phyloP scores from a whole-genome alignment of 2,113 vertebrate species.

The Pomatorhinus ruficollis region DNA sequence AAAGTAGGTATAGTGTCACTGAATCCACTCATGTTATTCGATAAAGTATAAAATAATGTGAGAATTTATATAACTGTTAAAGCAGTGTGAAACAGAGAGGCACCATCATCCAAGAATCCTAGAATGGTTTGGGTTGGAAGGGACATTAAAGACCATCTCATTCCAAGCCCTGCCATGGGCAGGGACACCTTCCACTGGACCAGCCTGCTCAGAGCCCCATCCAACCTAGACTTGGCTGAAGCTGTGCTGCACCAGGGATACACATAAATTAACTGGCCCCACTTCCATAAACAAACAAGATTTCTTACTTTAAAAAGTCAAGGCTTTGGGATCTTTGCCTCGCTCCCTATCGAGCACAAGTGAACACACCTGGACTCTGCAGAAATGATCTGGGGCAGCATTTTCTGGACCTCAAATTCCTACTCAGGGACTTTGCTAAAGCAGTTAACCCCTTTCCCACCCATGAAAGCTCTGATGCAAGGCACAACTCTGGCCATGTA shows the following conservation, averaged over 20 bases:
- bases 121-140: neutral
- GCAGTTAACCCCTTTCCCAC: rapidly evolving
- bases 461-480: neutral
- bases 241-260: neutral
- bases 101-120: neutral
- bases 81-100: neutral
- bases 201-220: neutral
- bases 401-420: neutral
- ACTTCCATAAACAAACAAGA: neutral
- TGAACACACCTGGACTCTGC: neutral
- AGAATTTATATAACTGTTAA: neutral
- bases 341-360: neutral
- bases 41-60: neutral
- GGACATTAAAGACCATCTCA: neutral
- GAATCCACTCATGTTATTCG: neutral
- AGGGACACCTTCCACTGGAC: neutral
- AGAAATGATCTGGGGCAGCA: neutral
- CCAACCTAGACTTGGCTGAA: neutral
- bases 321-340: neutral
- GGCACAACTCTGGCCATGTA: neutral
- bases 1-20: neutral
- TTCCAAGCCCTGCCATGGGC: neutral
- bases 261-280: rapidly evolving
- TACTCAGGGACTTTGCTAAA: neutral
- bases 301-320: neutral